Evolutionary conservation across 2,888 invertebrate species (phyloP).

Genomic region (Rhimphoctona megacephalus): DNA sequence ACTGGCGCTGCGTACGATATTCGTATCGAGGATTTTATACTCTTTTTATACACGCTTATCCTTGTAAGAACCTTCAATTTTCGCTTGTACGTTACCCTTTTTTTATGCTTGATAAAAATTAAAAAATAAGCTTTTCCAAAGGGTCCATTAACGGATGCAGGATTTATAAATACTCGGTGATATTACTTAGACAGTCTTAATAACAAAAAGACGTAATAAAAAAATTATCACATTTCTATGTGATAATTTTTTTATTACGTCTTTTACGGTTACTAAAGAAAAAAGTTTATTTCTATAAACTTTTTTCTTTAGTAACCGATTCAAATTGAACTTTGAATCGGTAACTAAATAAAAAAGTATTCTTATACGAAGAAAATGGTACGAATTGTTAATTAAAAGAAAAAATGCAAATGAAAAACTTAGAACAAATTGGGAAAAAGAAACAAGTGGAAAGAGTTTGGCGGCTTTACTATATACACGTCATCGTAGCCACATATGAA

Average conservation of each 20-base stretch:
- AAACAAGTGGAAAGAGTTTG: neutral
- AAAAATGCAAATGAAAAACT: neutral
- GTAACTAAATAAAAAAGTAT: neutral
- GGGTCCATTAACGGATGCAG: neutral
- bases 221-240: no score
- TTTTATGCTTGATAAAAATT: constrained; percentile 7
- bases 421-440: neutral
- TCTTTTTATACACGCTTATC: constrained; percentile 22
- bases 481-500: constrained; percentile 33
- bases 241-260: no score
- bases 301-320: no score
- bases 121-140: neutral
- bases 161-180: neutral
- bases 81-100: constrained; percentile 20
- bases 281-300: no score
- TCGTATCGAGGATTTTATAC: constrained; percentile 18
- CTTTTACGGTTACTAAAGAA: no score
- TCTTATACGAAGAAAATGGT: neutral
- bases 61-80: constrained; percentile 10
- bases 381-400: neutral
- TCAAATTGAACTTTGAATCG: neutral
- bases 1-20: constrained; percentile 18
- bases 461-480: neutral
- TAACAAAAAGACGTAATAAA: neutral
- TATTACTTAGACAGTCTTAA: neutral